Percentiles rank a stretch among this genome's conserved stretches.
phyloP scores from a whole-genome alignment of 1,140 invertebrate genomes.

The Asbolus verrucosus region DNA sequence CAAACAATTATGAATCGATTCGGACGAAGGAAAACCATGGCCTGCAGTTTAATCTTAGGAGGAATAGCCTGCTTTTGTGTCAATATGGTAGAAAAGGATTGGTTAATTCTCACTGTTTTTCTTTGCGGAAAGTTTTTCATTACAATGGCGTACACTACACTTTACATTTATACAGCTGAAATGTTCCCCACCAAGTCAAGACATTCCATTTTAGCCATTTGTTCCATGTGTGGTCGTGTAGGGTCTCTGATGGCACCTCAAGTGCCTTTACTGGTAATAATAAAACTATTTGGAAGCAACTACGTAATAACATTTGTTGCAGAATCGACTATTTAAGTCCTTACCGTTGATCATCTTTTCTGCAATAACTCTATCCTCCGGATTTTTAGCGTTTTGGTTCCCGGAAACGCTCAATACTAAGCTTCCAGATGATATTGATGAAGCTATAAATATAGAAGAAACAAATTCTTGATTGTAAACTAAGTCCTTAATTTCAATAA shows the following conservation, averaged over 20 bases:
- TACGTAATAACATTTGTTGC: conserved; percentile 1
- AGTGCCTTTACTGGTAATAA: conserved; percentile 71
- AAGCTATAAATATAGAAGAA: no score
- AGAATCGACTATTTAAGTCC: conserved; percentile 68
- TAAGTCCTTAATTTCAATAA: no score
- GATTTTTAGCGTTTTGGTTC: conserved; percentile 68
- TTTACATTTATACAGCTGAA: conserved; percentile 41
- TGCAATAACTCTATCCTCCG: conserved; percentile 69
- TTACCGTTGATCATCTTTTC: conserved; percentile 76
- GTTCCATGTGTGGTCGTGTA: conserved; percentile 77
- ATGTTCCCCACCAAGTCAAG: conserved; percentile 43
- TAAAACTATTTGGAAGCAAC: conserved; percentile 33
- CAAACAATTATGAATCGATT: conserved; percentile 69
- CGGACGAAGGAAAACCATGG: conserved; percentile 70
- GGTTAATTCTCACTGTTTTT: not conserved
- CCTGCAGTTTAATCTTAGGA: conserved; percentile 66
- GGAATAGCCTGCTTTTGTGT: conserved; percentile 9
- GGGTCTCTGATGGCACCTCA: conserved; percentile 80
- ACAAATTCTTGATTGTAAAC: no score
- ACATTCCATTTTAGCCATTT: conserved; percentile 55
- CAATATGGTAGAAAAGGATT: conserved; percentile 6
- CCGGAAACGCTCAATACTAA: no score
- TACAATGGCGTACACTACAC: conserved; percentile 12
- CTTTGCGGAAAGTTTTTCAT: conserved; percentile 11
- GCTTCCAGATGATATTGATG: no score